These are phyloP conservation scores for Diacarnus erythraeanus DNA, from an alignment of 37 sponge, comb jelly and placozoan species.

Conservation along the genomic window DNA sequence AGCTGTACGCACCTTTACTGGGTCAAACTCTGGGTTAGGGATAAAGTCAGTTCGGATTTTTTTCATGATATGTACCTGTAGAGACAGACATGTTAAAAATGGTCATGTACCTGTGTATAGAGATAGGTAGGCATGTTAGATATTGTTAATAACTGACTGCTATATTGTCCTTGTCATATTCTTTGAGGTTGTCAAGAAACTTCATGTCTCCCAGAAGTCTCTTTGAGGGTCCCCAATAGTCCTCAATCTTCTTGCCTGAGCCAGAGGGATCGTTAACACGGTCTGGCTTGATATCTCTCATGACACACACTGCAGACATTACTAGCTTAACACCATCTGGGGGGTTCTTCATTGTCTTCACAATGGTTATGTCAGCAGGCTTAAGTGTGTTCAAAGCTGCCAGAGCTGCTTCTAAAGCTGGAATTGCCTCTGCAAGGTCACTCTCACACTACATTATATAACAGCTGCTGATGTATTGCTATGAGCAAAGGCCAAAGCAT, in stretches of 20 bases:
- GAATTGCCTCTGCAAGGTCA: slow-evolving; percentile 98
- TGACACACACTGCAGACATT: slow-evolving; percentile 98
- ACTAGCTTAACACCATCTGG: slow-evolving; percentile 98
- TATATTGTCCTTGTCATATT: slow-evolving; percentile 97
- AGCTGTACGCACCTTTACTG: slow-evolving; percentile 90
- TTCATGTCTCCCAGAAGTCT: slow-evolving; percentile 92
- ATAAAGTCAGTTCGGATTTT: slow-evolving; percentile 90
- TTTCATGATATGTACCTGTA: slow-evolving; percentile 83
- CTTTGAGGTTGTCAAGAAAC: slow-evolving; percentile 85
- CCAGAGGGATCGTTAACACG: slow-evolving; percentile 90
- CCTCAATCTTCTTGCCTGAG: slow-evolving; percentile 75
- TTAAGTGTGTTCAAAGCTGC: slow-evolving; percentile 96
- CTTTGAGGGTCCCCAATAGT: slow-evolving; percentile 99
- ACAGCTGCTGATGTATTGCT: not conserved
- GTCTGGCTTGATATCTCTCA: slow-evolving; percentile 97
- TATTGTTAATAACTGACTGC: slow-evolving; percentile 40
- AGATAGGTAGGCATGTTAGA: too few species aligned
- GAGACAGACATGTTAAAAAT: not conserved
- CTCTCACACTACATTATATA: slow-evolving; percentile 80
- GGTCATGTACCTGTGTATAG: too few species aligned
- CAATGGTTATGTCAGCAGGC: slow-evolving; percentile 96
- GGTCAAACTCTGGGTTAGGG: slow-evolving; percentile 94
- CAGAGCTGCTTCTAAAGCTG: slow-evolving; percentile 96
- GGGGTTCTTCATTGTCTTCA: slow-evolving; percentile 95
- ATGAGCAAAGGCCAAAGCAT: too few species aligned